A percentile compares a stretch with the other conserved stretches of the same genome.
Conservation (phyloP, 2,888 invertebrate genomes). For the Caenorhabditis doughertyi region DNA sequence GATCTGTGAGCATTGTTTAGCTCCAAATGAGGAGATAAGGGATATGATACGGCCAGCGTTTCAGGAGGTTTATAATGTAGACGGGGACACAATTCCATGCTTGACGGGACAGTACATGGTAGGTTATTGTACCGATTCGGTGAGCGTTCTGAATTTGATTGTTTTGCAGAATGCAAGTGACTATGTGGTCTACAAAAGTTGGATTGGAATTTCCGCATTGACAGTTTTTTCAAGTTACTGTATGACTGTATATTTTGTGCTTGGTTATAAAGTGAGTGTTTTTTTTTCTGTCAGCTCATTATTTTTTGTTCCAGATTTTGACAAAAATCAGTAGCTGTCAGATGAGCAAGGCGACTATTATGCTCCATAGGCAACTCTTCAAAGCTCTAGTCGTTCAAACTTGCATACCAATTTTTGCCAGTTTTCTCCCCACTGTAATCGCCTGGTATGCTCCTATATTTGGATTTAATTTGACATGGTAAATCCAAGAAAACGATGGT, state of each 20-base stretch:
- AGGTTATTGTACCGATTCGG: not conserved
- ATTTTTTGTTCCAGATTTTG: too few species aligned
- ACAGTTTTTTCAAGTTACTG: slow-evolving; percentile 19
- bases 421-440: slow-evolving; percentile 27
- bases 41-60: slow-evolving; percentile 14
- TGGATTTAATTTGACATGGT: slow-evolving; percentile 27
- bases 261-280: slow-evolving; percentile 8
- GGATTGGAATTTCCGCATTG: slow-evolving; percentile 11
- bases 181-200: slow-evolving; percentile 7
- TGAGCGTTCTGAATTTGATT: not conserved
- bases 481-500: not conserved
- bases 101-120: slow-evolving; percentile 17
- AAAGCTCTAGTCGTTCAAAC: slow-evolving; percentile 30
- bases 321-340: slow-evolving; percentile 1
- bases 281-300: too few species aligned
- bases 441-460: slow-evolving; percentile 32
- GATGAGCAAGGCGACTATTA: slow-evolving; percentile 1
- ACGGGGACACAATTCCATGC: not conserved
- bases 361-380: slow-evolving; percentile 34
- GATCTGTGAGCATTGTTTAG: slow-evolving; percentile 12
- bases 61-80: slow-evolving; percentile 6
- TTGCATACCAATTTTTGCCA: slow-evolving; percentile 32
- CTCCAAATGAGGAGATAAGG: slow-evolving; percentile 18
- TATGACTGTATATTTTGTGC: slow-evolving; percentile 14
- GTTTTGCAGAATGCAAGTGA: slow-evolving; percentile 31